A percentile compares a stretch with the other conserved stretches of the same genome.
phyloP scores from a whole-genome alignment of 1,140 invertebrate species.

The Bacillus rossius region DNA sequence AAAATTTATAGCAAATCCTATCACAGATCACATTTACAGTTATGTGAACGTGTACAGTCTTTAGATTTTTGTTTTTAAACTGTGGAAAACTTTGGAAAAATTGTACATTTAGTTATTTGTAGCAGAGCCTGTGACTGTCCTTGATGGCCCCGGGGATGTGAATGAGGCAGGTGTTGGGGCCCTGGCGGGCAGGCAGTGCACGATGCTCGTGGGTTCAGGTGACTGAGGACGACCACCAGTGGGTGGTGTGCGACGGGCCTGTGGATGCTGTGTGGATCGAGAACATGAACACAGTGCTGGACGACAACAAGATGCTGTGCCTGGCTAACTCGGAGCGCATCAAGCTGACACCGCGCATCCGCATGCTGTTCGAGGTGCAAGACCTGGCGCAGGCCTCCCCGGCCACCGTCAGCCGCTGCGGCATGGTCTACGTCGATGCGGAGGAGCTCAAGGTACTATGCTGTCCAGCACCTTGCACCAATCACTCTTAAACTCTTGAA shows the following conservation, averaged over 20 bases:
- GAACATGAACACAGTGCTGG: conserved; percentile 90
- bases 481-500: too few species aligned
- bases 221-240: conserved; percentile 63
- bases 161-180: too few species aligned
- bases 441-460: conserved; percentile 60
- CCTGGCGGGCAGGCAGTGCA: too few species aligned
- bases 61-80: too few species aligned
- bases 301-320: conserved; percentile 92
- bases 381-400: conserved; percentile 83
- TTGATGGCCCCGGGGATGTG: too few species aligned
- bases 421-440: conserved; percentile 91
- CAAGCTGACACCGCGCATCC: conserved; percentile 67
- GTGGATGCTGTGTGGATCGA: conserved; percentile 95
- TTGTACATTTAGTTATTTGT: too few species aligned
- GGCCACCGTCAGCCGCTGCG: conserved; percentile 75
- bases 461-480: too few species aligned
- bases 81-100: too few species aligned
- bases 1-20: too few species aligned
- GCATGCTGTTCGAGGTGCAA: conserved; percentile 86
- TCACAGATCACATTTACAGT: too few species aligned
- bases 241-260: conserved; percentile 84
- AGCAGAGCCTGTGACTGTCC: too few species aligned
- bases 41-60: too few species aligned
- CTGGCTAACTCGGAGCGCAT: conserved; percentile 85
- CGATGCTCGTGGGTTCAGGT: conserved; percentile 30